Evolutionary conservation across 2,113 vertebrate genomes (phyloP).

Genomic region (Cryptotis parvus): DNA sequence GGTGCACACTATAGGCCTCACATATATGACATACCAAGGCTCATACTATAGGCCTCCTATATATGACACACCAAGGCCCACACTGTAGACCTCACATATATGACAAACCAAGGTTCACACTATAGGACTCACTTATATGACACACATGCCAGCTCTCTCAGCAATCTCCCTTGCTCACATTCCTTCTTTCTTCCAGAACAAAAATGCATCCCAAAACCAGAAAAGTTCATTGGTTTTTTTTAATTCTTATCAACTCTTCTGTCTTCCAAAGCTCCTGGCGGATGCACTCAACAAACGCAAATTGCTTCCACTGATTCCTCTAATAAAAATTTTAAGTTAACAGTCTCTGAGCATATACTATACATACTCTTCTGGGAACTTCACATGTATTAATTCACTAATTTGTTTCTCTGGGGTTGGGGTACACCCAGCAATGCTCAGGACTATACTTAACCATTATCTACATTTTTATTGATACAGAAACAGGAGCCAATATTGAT

Average conservation of each 20-base stretch:
- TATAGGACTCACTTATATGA: too few species aligned
- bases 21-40: too few species aligned
- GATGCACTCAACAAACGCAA: neutral
- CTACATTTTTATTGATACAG: neutral
- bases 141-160: too few species aligned
- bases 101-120: too few species aligned
- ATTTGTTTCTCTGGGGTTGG: too few species aligned
- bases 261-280: neutral
- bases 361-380: neutral
- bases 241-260: neutral
- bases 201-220: neutral
- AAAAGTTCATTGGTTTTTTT: neutral
- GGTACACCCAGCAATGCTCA: too few species aligned
- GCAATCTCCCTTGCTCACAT: too few species aligned
- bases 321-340: neutral
- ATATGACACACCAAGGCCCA: too few species aligned
- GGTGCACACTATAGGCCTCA: too few species aligned
- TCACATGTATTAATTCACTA: neutral
- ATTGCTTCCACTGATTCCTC: neutral
- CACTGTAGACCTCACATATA: too few species aligned
- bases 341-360: neutral
- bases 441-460: neutral
- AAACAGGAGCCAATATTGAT: neutral
- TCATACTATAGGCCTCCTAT: too few species aligned
- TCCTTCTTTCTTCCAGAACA: neutral